Evolutionary conservation across 2,797 vertebrate genomes (phyloP), one percentile per base, ranked within the genome.

Genomic region (Alosa sapidissima): DNA sequence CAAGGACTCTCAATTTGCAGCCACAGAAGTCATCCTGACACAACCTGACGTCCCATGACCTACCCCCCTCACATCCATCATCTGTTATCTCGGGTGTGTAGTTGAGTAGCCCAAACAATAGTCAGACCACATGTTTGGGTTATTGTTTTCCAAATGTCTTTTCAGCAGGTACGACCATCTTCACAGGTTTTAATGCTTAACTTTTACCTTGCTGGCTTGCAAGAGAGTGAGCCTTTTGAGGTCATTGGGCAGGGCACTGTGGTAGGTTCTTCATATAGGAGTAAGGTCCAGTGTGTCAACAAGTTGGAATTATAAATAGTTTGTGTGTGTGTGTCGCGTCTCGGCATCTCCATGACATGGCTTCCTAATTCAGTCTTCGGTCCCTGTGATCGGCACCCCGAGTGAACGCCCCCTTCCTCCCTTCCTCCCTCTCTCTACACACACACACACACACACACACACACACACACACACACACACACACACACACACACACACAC

Each of bases 281-380:
- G 72, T 78, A 78, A 78, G 13, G 41, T 78, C 13, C 36, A 47
- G 16, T 45, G 72, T 78, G 19, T 36, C 41, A 52, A 3, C 78
- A n/a, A 65, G 55, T 10, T 33, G 28, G 49, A 68, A 60, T 52
- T 52, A 78, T 78, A 78, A 78, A 78, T 78, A 78, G 72, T 78
- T 21, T 47, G 72, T 78, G 72, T 45, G 68, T 47, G 60, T 82
- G 41, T 48, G 24, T 62, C 36, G 60, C 10, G 36, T 78, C 36
- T 78, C 45, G 72, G 72, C 72, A 78, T 75, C 36, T 19, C 68
- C 33, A 45, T 47, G 72, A 78, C 41, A 78, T 78, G 41, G 72
- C 8, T 78, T 78, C 72, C 72, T 78, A 78, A 78, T 47, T 78
- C 72, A 78, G 72, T 78, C 72, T 47, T 78, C 72, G 21, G 72